Evolutionary conservation across 2,113 vertebrate genomes (phyloP), one percentile per base, ranked within the genome.

Genomic region (Notarius lentiginosus): DNA sequence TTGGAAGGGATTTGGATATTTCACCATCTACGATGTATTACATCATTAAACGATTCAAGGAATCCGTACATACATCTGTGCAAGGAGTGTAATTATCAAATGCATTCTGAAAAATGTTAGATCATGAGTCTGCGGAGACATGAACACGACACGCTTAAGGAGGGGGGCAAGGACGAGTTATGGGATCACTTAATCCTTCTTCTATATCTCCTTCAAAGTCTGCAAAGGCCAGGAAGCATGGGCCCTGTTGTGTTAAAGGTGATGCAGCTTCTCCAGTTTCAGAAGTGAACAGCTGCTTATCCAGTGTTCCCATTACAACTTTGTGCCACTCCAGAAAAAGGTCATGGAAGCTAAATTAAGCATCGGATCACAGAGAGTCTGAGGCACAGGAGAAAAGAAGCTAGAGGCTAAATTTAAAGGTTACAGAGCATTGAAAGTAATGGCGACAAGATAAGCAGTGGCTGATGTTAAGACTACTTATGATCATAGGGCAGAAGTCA

Each of bases 271-370:
- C 92, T 96, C 94, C 89, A 81, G 90, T 95, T 95, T 94, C 94
- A 95, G 18, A 85, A 91, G 84, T 91, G 89, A 93, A 91, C 94
- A 95, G 94, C 94, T 95, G 93, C 88, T 89, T 88, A 91, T 79
- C 24, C 84, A 88, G 91, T 49, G 85, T 90, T 88, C 91, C 89
- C 90, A 83, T 89, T 60, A 87, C 86, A 91, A 66, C 86, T 77
- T 66, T 65, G 72, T 87, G 83, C 80, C 87, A 94, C 94, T 93
- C 93, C 92, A 92, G 86, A 94, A 91, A 94, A 94, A 95, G 95
- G 94, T 95, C 95, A 95, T 22, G 1, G 51, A 9, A 75, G 89
- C 94, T 95, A 95, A 95, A 93, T 90, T 94, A 94, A 95, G 93
- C 92, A 73, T 60, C 75, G 86, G 90, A 92, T 87, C 92, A 55